A percentile compares a stretch with the other conserved stretches of the same genome.
These are phyloP conservation scores for Periophthalmus modestus DNA, from an alignment of 2,113 vertebrate genomes.

Conservation along the genomic window DNA sequence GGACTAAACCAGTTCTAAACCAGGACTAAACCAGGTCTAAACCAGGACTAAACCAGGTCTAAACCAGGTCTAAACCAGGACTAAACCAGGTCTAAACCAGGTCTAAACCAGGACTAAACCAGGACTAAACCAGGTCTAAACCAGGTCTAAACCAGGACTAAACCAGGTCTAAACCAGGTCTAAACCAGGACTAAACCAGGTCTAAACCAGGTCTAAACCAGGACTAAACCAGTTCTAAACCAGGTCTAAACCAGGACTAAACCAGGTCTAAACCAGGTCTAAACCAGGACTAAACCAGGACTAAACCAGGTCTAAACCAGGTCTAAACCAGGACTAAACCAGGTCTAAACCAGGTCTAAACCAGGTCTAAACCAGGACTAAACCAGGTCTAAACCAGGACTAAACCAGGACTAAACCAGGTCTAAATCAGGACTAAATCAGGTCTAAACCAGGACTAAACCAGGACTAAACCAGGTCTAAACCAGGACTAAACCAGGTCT, in stretches of 20 bases:
- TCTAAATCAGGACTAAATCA: not conserved
- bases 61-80: not conserved
- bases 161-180: not conserved
- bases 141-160: not conserved
- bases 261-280: not conserved
- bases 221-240: not conserved
- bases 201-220: not conserved
- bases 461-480: not conserved
- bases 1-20: not conserved
- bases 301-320: not conserved
- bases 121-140: not conserved
- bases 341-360: not conserved
- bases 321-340: not conserved
- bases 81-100: not conserved
- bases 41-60: not conserved
- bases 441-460: not conserved
- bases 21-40: not conserved
- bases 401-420: not conserved
- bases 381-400: not conserved
- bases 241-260: not conserved
- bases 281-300: not conserved
- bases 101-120: slow-evolving; percentile 1
- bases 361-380: not conserved
- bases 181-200: not conserved
- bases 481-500: not conserved